These are phyloP conservation scores for Himalopsyche tibetana DNA, from an alignment of 2,888 invertebrate species.

Conservation along the genomic window DNA sequence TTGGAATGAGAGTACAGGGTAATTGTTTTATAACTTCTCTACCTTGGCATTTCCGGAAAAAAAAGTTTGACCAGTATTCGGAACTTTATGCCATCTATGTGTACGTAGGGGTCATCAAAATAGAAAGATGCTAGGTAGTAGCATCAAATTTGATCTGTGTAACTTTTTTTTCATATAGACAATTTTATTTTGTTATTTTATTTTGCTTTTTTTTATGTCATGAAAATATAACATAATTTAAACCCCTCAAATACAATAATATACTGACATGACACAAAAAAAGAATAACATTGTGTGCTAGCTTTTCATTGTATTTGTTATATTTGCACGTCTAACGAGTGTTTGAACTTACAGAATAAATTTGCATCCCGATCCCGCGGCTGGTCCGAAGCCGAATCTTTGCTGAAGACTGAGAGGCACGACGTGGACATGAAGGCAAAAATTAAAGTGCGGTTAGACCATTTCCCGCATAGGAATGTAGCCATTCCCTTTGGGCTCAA, in stretches of 20 bases:
- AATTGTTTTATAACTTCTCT: too few relatives aligned
- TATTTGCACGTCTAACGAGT: background rate
- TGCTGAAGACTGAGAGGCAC: slow-evolving; percentile 69
- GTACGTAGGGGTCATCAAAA: too few relatives aligned
- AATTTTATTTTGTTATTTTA: background rate
- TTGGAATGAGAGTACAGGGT: too few relatives aligned
- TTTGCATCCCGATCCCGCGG: slow-evolving; percentile 89
- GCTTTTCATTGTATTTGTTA: slow-evolving; percentile 10
- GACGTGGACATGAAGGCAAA: slow-evolving; percentile 70
- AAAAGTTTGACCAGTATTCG: too few relatives aligned
- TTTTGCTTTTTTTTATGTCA: slow-evolving; percentile 18
- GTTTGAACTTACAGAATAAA: slow-evolving; percentile 79
- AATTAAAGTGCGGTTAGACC: slow-evolving; percentile 72
- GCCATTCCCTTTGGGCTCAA: slow-evolving; percentile 58
- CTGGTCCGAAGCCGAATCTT: slow-evolving; percentile 82
- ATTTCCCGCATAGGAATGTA: slow-evolving; percentile 59
- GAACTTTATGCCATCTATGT: too few relatives aligned
- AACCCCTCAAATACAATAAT: background rate
- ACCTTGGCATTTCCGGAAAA: too few relatives aligned
- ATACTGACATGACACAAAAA: slow-evolving; percentile 7
- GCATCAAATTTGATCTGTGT: too few relatives aligned
- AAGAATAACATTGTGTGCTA: background rate
- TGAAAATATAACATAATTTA: slow-evolving; percentile 24
- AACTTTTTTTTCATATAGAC: too few relatives aligned
- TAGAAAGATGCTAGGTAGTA: too few relatives aligned